phyloP scores from a whole-genome alignment of 2,888 invertebrate species.

The Bugulina stolonifera region DNA sequence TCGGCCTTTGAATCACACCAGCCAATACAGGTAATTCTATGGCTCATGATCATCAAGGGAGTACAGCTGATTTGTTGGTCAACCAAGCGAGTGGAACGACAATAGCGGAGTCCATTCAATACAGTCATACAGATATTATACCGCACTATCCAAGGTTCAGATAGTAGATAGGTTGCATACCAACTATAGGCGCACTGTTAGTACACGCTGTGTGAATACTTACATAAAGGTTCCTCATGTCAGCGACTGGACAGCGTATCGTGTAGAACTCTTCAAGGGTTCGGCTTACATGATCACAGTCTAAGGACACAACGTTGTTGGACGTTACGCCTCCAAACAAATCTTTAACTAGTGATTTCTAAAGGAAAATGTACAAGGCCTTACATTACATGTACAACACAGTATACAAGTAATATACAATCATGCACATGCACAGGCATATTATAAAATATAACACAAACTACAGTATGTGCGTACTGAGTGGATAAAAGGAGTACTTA shows the following conservation, averaged over 20 bases:
- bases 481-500: too few species aligned
- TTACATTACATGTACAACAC: background rate
- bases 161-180: background rate
- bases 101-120: too few species aligned
- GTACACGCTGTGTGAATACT: background rate
- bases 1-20: too few species aligned
- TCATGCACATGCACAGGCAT: too few species aligned
- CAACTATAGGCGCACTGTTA: background rate
- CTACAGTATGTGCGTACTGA: too few species aligned
- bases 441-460: too few species aligned
- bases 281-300: conserved; percentile 88
- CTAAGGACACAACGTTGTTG: conserved; percentile 90
- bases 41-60: too few species aligned
- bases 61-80: too few species aligned
- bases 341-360: conserved; percentile 78
- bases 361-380: conserved; percentile 26
- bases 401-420: background rate
- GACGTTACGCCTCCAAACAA: conserved; percentile 88
- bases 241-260: conserved; percentile 89
- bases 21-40: too few species aligned
- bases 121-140: too few species aligned
- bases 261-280: conserved; percentile 94
- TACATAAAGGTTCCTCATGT: conserved; percentile 83
- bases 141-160: background rate
- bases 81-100: too few species aligned